Evolutionary conservation across 1,140 invertebrate species (phyloP).

Genomic region (Gonatopus flavifemur): DNA sequence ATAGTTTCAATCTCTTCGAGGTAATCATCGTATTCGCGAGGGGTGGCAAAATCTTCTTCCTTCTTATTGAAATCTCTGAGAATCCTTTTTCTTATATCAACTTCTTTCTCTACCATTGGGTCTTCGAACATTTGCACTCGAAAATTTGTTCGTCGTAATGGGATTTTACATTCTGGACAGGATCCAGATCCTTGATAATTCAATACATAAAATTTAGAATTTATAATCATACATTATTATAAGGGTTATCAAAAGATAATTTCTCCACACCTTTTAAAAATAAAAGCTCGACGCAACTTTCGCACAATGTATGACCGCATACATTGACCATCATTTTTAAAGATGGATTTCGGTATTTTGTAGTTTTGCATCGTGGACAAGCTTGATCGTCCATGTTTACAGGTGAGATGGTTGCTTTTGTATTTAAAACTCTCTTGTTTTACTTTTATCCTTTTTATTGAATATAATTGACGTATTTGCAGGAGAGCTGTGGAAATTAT

Average conservation of each 20-base stretch:
- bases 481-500: too few relatives aligned
- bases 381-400: slow-evolving; percentile 80
- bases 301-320: slow-evolving; percentile 96
- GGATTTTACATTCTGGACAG: slow-evolving; percentile 89
- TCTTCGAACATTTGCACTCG: slow-evolving; percentile 96
- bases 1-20: slow-evolving; percentile 89
- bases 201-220: background rate
- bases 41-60: slow-evolving; percentile 81
- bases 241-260: background rate
- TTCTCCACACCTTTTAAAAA: slow-evolving; percentile 82
- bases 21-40: slow-evolving; percentile 91
- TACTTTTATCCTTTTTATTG: too few relatives aligned
- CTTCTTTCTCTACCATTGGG: slow-evolving; percentile 93
- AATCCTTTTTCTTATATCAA: slow-evolving; percentile 89
- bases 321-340: slow-evolving; percentile 97
- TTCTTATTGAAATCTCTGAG: slow-evolving; percentile 90
- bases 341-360: slow-evolving; percentile 96
- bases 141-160: slow-evolving; percentile 86
- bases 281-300: slow-evolving; percentile 92
- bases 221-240: background rate
- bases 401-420: background rate
- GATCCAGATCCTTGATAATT: slow-evolving; percentile 76
- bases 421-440: too few relatives aligned
- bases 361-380: slow-evolving; percentile 97
- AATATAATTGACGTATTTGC: too few relatives aligned